phyloP scores from a whole-genome alignment of 2,113 vertebrate genomes.

The Petaurus breviceps region DNA sequence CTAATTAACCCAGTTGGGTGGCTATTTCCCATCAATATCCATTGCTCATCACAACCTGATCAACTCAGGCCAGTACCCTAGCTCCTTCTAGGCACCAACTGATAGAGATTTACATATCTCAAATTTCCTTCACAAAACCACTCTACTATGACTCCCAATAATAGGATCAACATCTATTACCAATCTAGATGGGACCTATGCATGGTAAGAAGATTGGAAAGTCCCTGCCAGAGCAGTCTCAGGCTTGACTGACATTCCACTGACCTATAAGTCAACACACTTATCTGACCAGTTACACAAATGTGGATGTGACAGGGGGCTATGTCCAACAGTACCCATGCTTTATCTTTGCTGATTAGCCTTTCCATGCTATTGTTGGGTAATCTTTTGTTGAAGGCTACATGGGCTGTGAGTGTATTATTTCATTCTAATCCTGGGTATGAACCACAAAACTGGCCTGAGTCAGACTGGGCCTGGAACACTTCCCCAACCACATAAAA shows the following conservation, averaged over 20 bases:
- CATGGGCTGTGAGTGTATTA: neutral
- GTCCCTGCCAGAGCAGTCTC: neutral
- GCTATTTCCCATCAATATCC: neutral
- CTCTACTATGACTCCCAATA: neutral
- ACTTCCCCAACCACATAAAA: neutral
- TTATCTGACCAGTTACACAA: neutral
- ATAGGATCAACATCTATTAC: neutral
- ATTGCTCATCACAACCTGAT: neutral
- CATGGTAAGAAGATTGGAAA: neutral
- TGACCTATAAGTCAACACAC: neutral
- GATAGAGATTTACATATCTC: neutral
- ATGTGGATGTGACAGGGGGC: neutral
- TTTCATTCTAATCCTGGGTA: neutral
- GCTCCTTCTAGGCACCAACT: neutral
- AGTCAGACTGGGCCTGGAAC: neutral
- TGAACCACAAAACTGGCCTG: neutral
- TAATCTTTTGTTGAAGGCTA: neutral
- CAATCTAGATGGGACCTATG: neutral
- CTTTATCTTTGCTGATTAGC: neutral
- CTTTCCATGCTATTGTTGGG: neutral
- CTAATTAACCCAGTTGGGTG: neutral
- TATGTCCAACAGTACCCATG: neutral
- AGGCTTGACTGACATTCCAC: neutral
- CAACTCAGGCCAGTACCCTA: neutral
- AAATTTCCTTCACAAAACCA: neutral